These are phyloP conservation scores for Acanthurus tractus DNA, from an alignment of 2,797 vertebrate genomes.

Conservation along the genomic window DNA sequence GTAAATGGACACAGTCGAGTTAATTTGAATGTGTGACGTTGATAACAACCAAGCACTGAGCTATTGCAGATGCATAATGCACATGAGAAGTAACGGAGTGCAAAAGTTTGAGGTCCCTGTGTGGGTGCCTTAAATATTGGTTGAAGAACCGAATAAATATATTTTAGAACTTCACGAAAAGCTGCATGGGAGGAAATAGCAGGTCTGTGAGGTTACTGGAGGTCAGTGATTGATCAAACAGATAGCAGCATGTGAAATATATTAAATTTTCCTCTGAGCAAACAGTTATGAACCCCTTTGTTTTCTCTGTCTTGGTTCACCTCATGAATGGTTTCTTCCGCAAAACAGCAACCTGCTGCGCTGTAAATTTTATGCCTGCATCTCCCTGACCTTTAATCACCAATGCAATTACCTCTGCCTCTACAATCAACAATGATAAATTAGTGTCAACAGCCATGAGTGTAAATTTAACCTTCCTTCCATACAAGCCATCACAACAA, in stretches of 20 bases:
- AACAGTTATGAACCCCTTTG: background rate
- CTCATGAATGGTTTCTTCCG: background rate
- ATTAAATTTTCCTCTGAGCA: conserved; percentile 4
- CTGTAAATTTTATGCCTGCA: conserved; percentile 8
- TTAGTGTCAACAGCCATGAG: conserved; percentile 32
- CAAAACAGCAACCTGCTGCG: conserved; percentile 6
- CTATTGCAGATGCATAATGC: conserved; percentile 16
- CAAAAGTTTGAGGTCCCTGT: background rate
- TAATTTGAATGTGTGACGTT: conserved; percentile 10
- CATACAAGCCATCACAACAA: background rate
- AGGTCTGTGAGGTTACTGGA: background rate
- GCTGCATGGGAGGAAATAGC: background rate
- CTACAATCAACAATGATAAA: conserved; percentile 42
- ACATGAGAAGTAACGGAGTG: background rate
- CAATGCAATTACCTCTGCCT: conserved; percentile 45
- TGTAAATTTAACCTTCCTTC: conserved; percentile 4
- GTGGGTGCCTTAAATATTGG: conserved; percentile 19
- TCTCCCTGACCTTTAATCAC: conserved; percentile 63
- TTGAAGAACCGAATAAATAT: conserved; percentile 8
- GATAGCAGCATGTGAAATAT: background rate
- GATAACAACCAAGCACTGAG: background rate
- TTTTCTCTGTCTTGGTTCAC: background rate
- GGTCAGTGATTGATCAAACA: conserved; percentile 11
- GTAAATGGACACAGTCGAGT: conserved; percentile 10
- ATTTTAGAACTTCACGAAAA: background rate